These are phyloP conservation scores for Acheta domesticus DNA, from an alignment of 2,888 invertebrate genomes.

Conservation along the genomic window DNA sequence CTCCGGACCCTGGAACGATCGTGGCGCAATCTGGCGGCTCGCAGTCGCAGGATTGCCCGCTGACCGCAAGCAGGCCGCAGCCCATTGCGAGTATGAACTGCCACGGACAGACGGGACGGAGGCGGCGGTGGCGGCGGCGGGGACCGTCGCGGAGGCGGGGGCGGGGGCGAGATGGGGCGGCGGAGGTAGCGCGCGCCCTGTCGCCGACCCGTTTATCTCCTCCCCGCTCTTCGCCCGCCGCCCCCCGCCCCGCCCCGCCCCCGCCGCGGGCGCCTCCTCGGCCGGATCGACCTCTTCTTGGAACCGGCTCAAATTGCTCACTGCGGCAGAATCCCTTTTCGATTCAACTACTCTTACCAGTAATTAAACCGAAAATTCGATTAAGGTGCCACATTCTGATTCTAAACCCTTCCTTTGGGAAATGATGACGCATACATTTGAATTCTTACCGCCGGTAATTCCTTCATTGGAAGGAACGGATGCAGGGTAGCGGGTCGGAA, in stretches of 20 bases:
- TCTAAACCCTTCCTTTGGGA: constrained; percentile 18
- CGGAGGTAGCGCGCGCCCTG: background rate
- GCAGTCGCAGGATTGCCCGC: background rate
- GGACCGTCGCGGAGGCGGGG: background rate
- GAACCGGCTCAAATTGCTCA: constrained; percentile 2
- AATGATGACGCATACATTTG: constrained; percentile 18
- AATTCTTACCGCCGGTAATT: background rate
- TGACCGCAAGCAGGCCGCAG: background rate
- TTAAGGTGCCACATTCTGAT: constrained; percentile 18
- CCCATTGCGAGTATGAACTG: background rate
- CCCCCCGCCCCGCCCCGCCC: background rate
- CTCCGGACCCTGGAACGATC: background rate
- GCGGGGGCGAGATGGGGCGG: background rate
- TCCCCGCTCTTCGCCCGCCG: background rate
- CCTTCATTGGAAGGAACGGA: too few relatives aligned
- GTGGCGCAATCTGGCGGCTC: background rate
- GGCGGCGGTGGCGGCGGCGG: background rate
- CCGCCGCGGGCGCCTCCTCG: background rate
- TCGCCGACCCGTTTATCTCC: background rate
- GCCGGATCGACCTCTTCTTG: constrained; percentile 18
- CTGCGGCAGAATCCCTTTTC: constrained; percentile 10
- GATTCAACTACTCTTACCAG: constrained; percentile 18
- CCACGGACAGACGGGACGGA: background rate
- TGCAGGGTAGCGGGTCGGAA: too few relatives aligned
- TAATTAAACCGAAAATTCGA: constrained; percentile 9